Evolutionary conservation across 2,888 invertebrate species (phyloP).

Genomic region (Leptinotarsa tumamoca): DNA sequence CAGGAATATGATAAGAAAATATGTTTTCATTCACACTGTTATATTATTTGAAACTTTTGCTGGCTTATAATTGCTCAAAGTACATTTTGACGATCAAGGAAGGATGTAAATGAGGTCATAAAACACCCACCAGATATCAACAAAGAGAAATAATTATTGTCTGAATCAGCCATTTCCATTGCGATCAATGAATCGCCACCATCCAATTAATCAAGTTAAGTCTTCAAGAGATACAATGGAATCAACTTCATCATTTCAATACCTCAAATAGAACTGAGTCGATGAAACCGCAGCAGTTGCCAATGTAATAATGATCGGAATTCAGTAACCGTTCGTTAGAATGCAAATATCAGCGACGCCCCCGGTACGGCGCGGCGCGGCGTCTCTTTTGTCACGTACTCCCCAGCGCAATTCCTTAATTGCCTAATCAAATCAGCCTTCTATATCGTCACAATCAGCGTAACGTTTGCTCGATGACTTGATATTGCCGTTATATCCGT

Average conservation of each 20-base stretch:
- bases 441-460: background rate
- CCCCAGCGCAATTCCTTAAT: slow-evolving; percentile 4
- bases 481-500: background rate
- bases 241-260: background rate
- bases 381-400: slow-evolving; percentile 8
- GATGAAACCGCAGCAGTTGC: background rate
- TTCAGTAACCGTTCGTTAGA: background rate
- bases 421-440: slow-evolving; percentile 6
- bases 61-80: no score
- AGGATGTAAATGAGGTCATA: no score
- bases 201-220: no score
- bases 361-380: background rate
- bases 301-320: background rate
- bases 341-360: slow-evolving; percentile 1
- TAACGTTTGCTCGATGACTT: background rate
- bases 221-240: background rate
- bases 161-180: no score
- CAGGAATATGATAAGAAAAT: no score
- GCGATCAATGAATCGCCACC: no score
- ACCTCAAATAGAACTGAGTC: background rate
- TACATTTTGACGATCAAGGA: no score
- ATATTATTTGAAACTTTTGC: no score
- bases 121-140: no score
- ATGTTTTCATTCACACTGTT: no score
- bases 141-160: no score